phyloP scores from a whole-genome alignment of 2,797 vertebrate genomes.

The Carcharodon carcharias region DNA sequence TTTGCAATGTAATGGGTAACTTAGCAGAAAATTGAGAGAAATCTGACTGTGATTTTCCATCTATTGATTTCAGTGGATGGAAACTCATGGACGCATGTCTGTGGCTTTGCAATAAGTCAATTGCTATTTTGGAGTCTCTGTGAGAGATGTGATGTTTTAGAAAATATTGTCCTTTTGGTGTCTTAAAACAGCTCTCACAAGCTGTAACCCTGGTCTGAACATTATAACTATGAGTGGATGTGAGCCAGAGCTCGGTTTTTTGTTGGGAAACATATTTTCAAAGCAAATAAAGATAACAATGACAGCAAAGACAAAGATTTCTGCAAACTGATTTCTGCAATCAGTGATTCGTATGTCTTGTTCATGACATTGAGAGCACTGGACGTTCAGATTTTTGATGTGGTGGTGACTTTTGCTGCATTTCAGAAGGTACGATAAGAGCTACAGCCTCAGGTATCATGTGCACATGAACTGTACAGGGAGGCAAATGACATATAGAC shows the following conservation, averaged over 20 bases:
- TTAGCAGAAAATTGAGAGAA: background rate
- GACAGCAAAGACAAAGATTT: background rate
- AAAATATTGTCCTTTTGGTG: background rate
- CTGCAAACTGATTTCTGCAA: background rate
- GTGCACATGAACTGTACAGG: too few relatives aligned
- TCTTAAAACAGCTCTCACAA: background rate
- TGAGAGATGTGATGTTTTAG: background rate
- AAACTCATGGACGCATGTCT: background rate
- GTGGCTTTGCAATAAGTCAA: background rate
- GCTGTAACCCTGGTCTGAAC: background rate
- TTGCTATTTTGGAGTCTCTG: background rate
- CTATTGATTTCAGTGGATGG: background rate
- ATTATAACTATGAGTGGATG: background rate
- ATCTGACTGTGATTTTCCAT: background rate
- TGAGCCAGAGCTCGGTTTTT: background rate
- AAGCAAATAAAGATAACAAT: background rate
- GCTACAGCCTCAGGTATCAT: too few relatives aligned
- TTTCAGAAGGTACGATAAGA: background rate
- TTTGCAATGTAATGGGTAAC: background rate
- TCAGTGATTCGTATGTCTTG: too few relatives aligned
- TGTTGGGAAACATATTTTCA: background rate
- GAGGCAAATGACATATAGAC: background rate
- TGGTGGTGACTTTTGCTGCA: background rate
- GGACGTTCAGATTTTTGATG: background rate
- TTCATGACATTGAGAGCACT: background rate